Percentiles rank a stretch among this genome's conserved stretches.
phyloP scores from a whole-genome alignment of 2,113 vertebrate genomes.

The Stomatorhinus ivindoensis region DNA sequence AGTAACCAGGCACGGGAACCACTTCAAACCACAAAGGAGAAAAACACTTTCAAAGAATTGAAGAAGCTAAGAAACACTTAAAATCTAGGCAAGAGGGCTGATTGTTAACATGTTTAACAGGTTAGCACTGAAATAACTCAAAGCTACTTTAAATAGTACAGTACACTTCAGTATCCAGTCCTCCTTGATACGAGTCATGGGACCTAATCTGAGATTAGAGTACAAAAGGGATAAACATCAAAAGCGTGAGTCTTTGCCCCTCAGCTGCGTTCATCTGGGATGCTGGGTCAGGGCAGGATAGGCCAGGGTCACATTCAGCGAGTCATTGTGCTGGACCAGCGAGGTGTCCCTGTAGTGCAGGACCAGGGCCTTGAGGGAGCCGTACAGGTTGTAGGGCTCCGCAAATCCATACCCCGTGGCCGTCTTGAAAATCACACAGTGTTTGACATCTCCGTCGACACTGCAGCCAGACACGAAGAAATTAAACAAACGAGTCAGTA shows the following conservation, averaged over 20 bases:
- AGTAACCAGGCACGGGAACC: conserved; percentile 2
- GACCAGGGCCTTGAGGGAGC: conserved; percentile 82
- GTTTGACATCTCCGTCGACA: conserved; percentile 79
- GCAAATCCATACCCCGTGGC: conserved; percentile 80
- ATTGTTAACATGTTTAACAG: not conserved
- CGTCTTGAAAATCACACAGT: conserved; percentile 87
- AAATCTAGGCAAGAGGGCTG: not conserved
- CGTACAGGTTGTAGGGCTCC: conserved; percentile 85
- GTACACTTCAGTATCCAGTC: not conserved
- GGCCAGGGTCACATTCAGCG: conserved; percentile 82
- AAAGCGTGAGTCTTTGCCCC: not conserved
- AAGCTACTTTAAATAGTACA: not conserved
- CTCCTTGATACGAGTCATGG: not conserved
- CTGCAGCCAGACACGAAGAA: conserved; percentile 44
- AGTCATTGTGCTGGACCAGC: conserved; percentile 89
- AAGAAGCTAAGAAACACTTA: not conserved
- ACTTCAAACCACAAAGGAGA: conserved; percentile 10
- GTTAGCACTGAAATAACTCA: not conserved
- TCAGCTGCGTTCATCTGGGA: conserved; percentile 61
- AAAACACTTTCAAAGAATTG: not conserved
- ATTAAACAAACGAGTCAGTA: not conserved
- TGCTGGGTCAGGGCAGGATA: conserved; percentile 78
- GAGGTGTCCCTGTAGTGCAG: conserved; percentile 88
- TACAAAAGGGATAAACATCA: not conserved
- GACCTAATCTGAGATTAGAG: not conserved